phyloP scores from a whole-genome alignment of 2,888 invertebrate genomes.

The Elysia crispata region DNA sequence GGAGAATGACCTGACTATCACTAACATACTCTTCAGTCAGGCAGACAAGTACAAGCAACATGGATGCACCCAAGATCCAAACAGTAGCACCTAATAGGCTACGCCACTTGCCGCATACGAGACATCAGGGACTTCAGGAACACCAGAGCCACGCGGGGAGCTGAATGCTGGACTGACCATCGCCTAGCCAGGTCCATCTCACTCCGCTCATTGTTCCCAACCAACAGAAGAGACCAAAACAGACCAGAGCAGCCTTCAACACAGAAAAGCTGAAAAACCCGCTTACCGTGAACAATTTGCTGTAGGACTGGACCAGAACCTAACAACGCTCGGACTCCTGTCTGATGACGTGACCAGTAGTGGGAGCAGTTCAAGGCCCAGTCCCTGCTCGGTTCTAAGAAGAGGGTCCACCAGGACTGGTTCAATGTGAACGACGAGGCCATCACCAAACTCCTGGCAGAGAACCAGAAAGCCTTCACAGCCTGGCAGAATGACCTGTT shows the following conservation, averaged over 20 bases:
- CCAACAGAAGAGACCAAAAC: background rate
- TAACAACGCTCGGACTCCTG: background rate
- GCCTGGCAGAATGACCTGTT: slow-evolving; percentile 19
- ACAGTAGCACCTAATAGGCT: too few relatives aligned
- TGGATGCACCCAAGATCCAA: too few relatives aligned
- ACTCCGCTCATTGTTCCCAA: too few relatives aligned
- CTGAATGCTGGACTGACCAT: too few relatives aligned
- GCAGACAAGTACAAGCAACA: too few relatives aligned
- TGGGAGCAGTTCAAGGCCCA: slow-evolving; percentile 15
- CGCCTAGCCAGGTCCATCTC: too few relatives aligned
- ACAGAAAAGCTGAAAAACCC: slow-evolving; percentile 12
- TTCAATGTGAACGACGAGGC: slow-evolving; percentile 6
- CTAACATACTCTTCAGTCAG: too few relatives aligned
- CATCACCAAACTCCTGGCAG: background rate
- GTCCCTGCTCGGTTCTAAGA: background rate
- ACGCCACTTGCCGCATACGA: too few relatives aligned
- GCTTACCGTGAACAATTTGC: background rate
- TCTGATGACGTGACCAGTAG: background rate
- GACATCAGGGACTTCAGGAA: too few relatives aligned
- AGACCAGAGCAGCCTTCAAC: slow-evolving; percentile 5
- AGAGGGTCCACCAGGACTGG: slow-evolving; percentile 33
- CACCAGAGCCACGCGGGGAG: too few relatives aligned
- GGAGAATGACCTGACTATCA: too few relatives aligned
- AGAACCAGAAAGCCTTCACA: slow-evolving; percentile 7
- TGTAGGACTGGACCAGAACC: background rate